These are phyloP conservation scores for Drosophila tropicalis DNA, from an alignment of 1,140 invertebrate genomes.

Conservation along the genomic window DNA sequence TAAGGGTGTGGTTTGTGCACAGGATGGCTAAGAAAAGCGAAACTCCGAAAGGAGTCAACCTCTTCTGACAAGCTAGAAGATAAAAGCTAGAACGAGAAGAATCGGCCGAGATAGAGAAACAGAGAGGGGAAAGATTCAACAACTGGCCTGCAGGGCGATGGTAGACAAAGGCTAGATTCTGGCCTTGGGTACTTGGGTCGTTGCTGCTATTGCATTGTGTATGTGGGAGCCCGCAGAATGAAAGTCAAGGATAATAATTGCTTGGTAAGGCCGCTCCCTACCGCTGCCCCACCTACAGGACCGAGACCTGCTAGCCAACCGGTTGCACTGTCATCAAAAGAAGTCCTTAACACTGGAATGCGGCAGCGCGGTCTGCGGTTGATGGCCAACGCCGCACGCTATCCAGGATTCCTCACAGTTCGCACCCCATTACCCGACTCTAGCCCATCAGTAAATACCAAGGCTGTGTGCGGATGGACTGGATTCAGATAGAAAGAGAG, in stretches of 20 bases:
- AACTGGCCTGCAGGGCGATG: constrained; percentile 22
- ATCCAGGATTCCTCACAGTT: too few species aligned
- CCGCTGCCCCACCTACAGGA: neutral
- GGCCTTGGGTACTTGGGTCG: constrained; percentile 28
- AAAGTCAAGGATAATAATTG: constrained; percentile 47
- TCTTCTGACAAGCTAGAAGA: neutral
- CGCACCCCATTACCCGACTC: too few species aligned
- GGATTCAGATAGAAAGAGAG: neutral
- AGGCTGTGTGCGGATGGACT: neutral
- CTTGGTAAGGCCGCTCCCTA: neutral
- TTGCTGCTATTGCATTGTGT: neutral
- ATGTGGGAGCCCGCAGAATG: constrained; percentile 8
- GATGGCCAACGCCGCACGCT: constrained; percentile 24
- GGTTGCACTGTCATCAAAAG: constrained; percentile 34
- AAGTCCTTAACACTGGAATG: constrained; percentile 53
- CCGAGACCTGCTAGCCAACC: constrained; percentile 5
- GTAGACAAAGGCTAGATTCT: constrained; percentile 24
- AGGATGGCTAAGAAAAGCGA: constrained; percentile 40
- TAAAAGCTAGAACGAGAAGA: neutral
- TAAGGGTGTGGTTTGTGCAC: neutral
- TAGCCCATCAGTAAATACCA: neutral
- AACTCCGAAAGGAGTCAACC: constrained; percentile 28
- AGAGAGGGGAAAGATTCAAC: neutral
- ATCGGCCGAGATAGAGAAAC: too few species aligned
- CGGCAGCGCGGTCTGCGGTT: constrained; percentile 43